Conservation (phyloP, 2,113 vertebrate genomes). For the Coturnix japonica region DNA sequence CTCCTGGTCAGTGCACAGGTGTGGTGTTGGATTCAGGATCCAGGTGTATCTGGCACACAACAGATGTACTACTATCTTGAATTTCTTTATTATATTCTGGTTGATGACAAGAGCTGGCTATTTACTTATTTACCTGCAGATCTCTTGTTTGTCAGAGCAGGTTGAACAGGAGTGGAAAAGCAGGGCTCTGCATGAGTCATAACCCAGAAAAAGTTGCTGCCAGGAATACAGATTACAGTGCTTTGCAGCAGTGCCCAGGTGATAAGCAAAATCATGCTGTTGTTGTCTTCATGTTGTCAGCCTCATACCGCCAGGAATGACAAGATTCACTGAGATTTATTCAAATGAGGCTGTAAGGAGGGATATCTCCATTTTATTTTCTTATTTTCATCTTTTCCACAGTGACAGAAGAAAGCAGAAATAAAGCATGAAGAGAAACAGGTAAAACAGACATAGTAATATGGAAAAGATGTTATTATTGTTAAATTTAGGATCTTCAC, state of each 20-base stretch:
- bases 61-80: not conserved
- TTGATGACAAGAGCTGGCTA: not conserved
- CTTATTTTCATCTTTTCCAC: not conserved
- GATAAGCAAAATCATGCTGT: conserved; percentile 2
- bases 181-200: conserved; percentile 48
- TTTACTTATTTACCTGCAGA: not conserved
- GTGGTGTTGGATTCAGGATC: not conserved
- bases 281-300: not conserved
- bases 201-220: conserved; percentile 36
- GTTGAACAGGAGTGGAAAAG: conserved; percentile 9
- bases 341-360: not conserved
- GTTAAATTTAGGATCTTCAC: not conserved
- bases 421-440: not conserved
- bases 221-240: not conserved
- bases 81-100: not conserved
- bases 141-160: not conserved
- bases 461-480: not conserved
- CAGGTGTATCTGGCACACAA: not conserved
- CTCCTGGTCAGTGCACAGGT: not conserved
- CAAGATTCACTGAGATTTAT: not conserved
- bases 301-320: not conserved
- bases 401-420: not conserved
- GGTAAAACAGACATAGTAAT: not conserved
- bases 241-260: not conserved
- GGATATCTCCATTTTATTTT: not conserved